Evolutionary conservation across 2,113 vertebrate species (phyloP), one percentile per base, ranked within the genome.

Genomic region (Rhegmatorhina hoffmannsi): DNA sequence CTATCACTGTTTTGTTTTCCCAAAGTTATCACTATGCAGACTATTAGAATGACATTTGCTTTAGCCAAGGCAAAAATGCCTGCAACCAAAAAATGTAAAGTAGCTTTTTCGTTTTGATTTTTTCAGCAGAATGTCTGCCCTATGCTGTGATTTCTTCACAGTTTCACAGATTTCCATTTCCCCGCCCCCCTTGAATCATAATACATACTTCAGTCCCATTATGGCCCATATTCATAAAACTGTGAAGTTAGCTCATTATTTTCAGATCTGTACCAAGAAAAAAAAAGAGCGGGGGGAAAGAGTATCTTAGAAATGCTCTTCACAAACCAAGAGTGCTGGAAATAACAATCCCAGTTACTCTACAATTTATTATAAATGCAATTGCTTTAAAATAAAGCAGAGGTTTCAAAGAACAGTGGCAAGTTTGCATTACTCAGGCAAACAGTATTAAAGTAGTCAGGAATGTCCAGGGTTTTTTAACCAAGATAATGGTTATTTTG

Each of bases 221-320:
- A 76, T 50, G 46, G 52, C 4, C n/a, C 16, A 44, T 86, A 74
- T 59, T 78, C 73, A 78, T 36, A 92, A 84, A 96, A 87, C 31
- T 88, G 40, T 53, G 62, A 92, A 25, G 3, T 60, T 70, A 84
- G 55, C 60, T 89, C 64, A 75, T 92, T 93, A 78, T 94, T 94
- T 96, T 86, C 74, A 77, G 72, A 80, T 46, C 26, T 75, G 44
- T 43, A 70, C 25, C 18, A 53, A 63, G 14, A 12, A 2, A 3
- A 14, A 87, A n/a, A 34, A 9, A 2, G 1, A 3, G 4, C 3
- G 0, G 0, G 1, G 7, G 19, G n/a, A 40, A 52, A 12, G 3
- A 24, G 33, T 83, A 20, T 38, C 47, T 49, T 75, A 87, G 52
- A 94, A 93, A 94, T 31, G 49, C 49, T 69, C n/a, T 93, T 87